Base-by-base conservation (phyloP, 2,797 vertebrate species). In the Crocidura indochinensis region DNA sequence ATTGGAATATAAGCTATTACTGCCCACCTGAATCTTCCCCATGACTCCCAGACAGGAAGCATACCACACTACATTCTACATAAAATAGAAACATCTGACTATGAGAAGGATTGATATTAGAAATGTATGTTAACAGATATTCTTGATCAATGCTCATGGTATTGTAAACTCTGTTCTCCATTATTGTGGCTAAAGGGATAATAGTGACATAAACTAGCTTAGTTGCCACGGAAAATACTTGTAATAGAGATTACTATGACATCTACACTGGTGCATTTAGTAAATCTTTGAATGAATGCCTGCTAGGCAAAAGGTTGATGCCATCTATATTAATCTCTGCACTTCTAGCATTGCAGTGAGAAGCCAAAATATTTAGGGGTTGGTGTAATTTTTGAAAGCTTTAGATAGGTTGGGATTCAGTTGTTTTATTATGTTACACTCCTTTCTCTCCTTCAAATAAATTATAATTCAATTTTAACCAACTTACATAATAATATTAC, bases 391-490 rank as follows among this genome's bases (percentile, higher is more conserved):
- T 75, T 44, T 9, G 60, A 86, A 67, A 91, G 9, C 29, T 90
- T 73, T 26, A 53, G 29, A 38, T 26, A 80, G 31, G 9, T 26
- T 68, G 9, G n/a, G 56, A 78, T 46, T 26, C 73, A 91, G 5
- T 31, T 27, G 2, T 56, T 82, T 81, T 4, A 46, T 75, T 87
- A 17, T 65, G 22, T 64, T 17, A n/a, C 27, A 60, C 31, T n/a
- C 20, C 38, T 78, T 73, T 88, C 87, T 88, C 31, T 77, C 47
- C 64, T 81, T 60, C 79, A 79, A 64, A 68, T 84, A 91, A 68
- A 82, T 71, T 14, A 75, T 26, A 10, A 2, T 80, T 78, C 71
- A 49, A 69, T 84, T 82, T 64, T 77, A 71, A 77, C 2, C 27
- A 62, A 38, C 38, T 38, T 38, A 38, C 38, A 38, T 5, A 74